Conservation (phyloP, 2,797 vertebrate species). For the Paguma larvata region DNA sequence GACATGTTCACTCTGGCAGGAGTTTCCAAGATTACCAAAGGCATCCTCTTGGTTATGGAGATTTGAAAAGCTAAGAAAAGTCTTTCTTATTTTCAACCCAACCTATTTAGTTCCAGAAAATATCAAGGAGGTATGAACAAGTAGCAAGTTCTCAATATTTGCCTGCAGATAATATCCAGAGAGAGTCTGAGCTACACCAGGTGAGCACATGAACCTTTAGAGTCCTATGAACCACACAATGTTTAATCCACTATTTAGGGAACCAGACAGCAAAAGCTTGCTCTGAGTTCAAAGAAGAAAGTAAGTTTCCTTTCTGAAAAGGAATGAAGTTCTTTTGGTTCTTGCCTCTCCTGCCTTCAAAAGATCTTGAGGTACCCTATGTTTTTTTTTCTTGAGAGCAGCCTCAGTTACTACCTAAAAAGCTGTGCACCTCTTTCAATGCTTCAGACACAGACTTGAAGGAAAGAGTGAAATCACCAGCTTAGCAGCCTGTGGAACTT, state of each 20-base stretch:
- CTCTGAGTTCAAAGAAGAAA: background rate
- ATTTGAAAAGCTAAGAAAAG: constrained; percentile 32
- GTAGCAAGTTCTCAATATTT: background rate
- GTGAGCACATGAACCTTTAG: background rate
- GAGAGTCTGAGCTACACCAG: background rate
- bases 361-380: background rate
- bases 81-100: background rate
- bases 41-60: background rate
- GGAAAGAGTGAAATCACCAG: background rate
- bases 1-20: background rate
- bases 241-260: background rate
- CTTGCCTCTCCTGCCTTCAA: background rate
- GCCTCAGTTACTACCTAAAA: background rate
- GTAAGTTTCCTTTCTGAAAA: background rate
- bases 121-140: background rate
- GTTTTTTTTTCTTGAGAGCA: background rate
- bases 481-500: background rate
- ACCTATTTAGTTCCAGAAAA: background rate
- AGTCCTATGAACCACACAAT: background rate
- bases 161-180: background rate
- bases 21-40: constrained; percentile 26
- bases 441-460: background rate
- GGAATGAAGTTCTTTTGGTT: background rate
- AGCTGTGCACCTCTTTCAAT: background rate
- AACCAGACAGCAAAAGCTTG: background rate